Evolutionary conservation across 2,797 vertebrate genomes (phyloP).

Genomic region (Cynopterus sphinx): DNA sequence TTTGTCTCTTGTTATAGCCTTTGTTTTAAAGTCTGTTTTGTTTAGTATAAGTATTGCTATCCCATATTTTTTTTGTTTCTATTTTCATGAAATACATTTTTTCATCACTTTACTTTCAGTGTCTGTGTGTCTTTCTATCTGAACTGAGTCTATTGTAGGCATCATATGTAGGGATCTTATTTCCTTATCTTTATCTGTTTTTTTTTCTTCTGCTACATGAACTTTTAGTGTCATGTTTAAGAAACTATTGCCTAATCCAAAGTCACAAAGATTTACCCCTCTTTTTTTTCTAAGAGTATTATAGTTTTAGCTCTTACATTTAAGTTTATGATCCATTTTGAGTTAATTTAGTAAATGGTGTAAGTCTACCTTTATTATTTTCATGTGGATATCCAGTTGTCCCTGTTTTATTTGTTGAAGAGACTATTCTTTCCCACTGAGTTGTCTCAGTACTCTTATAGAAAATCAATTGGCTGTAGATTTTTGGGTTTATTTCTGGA

Average conservation of each 20-base stretch:
- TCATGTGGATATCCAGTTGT: not conserved
- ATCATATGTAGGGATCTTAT: too few relatives aligned
- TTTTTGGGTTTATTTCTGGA: not conserved
- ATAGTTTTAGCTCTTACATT: not conserved
- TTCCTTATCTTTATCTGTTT: not conserved
- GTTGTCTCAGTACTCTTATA: not conserved
- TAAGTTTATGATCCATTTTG: not conserved
- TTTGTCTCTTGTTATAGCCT: too few relatives aligned
- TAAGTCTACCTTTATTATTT: not conserved
- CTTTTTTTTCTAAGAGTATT: not conserved
- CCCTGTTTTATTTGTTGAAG: not conserved
- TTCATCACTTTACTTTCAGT: too few relatives aligned
- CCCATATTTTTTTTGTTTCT: too few relatives aligned
- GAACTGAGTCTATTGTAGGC: too few relatives aligned
- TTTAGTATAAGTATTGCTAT: too few relatives aligned
- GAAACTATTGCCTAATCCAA: not conserved
- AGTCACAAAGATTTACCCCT: not conserved
- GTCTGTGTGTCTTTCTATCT: too few relatives aligned
- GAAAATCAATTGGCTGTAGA: not conserved
- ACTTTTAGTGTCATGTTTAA: not conserved
- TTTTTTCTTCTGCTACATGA: not conserved
- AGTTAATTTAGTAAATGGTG: not conserved
- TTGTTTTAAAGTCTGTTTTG: too few relatives aligned
- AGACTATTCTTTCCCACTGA: not conserved
- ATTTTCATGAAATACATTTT: too few relatives aligned